Base-by-base conservation (phyloP, 2,888 invertebrate genomes). In the Operophtera brumata region DNA sequence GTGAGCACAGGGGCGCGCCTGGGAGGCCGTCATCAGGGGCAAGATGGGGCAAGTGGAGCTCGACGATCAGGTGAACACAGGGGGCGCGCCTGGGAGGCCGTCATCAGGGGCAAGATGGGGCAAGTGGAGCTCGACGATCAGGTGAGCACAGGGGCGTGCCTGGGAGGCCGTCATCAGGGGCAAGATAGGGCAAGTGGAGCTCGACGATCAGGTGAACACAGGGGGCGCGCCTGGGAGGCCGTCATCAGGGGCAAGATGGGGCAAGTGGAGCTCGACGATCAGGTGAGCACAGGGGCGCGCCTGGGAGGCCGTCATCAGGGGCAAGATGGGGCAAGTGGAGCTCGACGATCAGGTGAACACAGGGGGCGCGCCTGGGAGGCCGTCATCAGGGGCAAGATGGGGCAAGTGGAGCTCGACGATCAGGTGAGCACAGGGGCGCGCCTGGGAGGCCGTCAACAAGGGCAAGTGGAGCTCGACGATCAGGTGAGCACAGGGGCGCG, bases 101-200 rank as follows among this genome's bases (percentile, higher is more conserved):
- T 97, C 74, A 93, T 99, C 59, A 93, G 95, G 71, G 93, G 96
- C 49, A 93, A 95, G 78, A 96, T 99, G 96, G 99, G 99, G 0
- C 96, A 96, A 26, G 96, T 98, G 2, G 99, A 99, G 78, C 83
- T 99, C 44, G 94, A 94, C 36, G 99, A 99, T 84, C 99, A 99
- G 91, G 92, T 92, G 7, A 96, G 66, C 97, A 99, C 84, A 91
- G 99, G 41, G 99, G n/a, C 91, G 97, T 6, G 91, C 93, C 20
- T 99, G 99, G 90, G 99, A 99, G 85, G 94, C 96, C 50, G 95
- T 97, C 74, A 93, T 99, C 59, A 93, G 95, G 71, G 93, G 96
- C 49, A 93, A 95, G 78, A 96, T 99, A 96, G 99, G 99, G 0
- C 96, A 96, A 26, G 96, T 98, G 2, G 99, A 99, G 78, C 83